A percentile compares a stretch with the other conserved stretches of the same genome.
Evolutionary conservation across 2,888 invertebrate species (phyloP).

Genomic region (Tortrix viridana): DNA sequence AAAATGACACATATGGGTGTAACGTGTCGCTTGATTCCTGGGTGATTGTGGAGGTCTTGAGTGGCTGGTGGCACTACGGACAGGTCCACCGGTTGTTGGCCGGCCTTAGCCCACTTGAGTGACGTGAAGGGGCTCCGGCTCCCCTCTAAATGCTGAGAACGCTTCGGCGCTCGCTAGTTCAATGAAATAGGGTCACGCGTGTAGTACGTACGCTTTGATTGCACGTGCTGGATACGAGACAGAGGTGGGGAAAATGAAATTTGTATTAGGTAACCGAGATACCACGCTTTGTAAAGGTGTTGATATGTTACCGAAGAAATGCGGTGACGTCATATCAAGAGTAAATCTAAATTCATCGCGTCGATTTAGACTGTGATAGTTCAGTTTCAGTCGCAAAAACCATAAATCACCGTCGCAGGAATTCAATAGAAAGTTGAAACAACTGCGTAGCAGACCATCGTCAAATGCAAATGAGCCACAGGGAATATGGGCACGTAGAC

Average conservation of each 20-base stretch:
- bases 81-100: conserved; percentile 66
- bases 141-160: conserved; percentile 61
- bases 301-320: too few relatives aligned
- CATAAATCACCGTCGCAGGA: conserved; percentile 3
- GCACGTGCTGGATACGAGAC: conserved; percentile 9
- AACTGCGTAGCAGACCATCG: conserved; percentile 2
- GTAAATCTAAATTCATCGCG: too few relatives aligned
- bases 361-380: background rate
- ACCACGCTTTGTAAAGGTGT: background rate
- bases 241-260: conserved; percentile 19
- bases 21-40: conserved; percentile 38
- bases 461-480: conserved; percentile 10
- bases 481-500: conserved; percentile 21
- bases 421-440: conserved; percentile 8
- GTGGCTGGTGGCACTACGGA: conserved; percentile 50
- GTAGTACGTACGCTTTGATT: conserved; percentile 20
- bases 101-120: conserved; percentile 81
- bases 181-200: conserved; percentile 61
- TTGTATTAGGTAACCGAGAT: conserved; percentile 20
- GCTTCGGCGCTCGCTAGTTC: conserved; percentile 54
- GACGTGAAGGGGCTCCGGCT: conserved; percentile 74
- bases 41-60: conserved; percentile 49
- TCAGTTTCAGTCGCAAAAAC: background rate
- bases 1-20: conserved; percentile 45
- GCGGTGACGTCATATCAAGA: background rate